Base-by-base conservation (phyloP, 2,113 vertebrate species). In the Noctilio leporinus region DNA sequence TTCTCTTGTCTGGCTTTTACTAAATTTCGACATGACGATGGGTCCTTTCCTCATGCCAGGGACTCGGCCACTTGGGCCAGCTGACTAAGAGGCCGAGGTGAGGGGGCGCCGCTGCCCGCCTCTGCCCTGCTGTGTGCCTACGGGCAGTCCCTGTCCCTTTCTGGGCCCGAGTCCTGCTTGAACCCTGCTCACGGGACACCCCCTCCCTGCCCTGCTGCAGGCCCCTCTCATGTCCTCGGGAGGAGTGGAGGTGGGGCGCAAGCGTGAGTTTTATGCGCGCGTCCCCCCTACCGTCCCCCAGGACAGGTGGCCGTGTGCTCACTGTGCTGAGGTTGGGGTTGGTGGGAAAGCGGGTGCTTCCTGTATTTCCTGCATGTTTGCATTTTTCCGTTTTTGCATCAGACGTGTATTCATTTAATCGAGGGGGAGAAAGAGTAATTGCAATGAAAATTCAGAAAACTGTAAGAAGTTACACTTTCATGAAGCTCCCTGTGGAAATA, bases 191-290 rank as follows among this genome's bases (percentile, higher is more conserved):
- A 17, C 67, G 24, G 67, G 43, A 64, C 38, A 12, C 40, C 47
- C 3, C 2, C 49, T 40, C 19, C 10, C 24, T 0, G 1, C 6
- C 57, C 24, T 7, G 62, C 49, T 38, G n/a, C 69, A 1, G 1
- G 55, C 20, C n/a, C 86, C 33, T 83, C 12, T 12, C 1, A n/a
- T 17, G 12, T 33, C 12, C 49, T 45, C 4, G 3, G n/a, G 43
- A 53, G 70, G 55, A 17, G 35, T 0, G 0, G 7, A 28, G n/a
- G 69, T 4, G 7, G 3, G 8, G 4, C 6, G 43, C 5, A 9
- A 40, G 69, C 2, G 1, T 47, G 38, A 1, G 17, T n/a, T n/a
- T 2, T 3, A 33, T 19, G 0, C n/a, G 0, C 0, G 7, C 1
- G 0, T 38, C 73, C 77, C 47, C 53, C 3, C 3, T 0, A 0